phyloP scores from a whole-genome alignment of 2,113 vertebrate genomes.

The Pipra filicauda region DNA sequence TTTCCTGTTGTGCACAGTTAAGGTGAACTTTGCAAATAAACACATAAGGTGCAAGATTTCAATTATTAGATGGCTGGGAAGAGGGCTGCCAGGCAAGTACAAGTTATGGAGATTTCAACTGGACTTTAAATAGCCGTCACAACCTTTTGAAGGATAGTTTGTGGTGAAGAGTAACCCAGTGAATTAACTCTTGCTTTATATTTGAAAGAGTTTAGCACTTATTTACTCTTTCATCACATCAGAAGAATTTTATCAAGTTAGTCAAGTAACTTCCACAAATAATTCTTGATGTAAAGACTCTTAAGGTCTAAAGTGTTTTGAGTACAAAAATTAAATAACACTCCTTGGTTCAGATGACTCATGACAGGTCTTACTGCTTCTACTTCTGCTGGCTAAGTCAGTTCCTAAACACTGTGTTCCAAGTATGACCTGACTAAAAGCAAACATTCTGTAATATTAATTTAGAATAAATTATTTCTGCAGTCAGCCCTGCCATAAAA shows the following conservation, averaged over 20 bases:
- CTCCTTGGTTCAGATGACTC: not conserved
- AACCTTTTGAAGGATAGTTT: not conserved
- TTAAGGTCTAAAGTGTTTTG: not conserved
- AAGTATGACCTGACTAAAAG: not conserved
- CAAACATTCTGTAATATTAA: not conserved
- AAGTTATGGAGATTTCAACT: not conserved
- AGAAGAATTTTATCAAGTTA: not conserved
- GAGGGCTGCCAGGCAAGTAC: not conserved
- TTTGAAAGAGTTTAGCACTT: not conserved
- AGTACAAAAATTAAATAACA: not conserved
- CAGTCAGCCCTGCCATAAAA: not conserved
- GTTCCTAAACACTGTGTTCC: not conserved
- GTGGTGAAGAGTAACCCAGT: not conserved
- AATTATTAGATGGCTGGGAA: not conserved
- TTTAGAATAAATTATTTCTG: constrained; percentile 11
- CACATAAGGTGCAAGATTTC: not conserved
- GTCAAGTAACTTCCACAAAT: not conserved
- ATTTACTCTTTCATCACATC: not conserved
- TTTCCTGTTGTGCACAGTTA: not conserved
- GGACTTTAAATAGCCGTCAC: not conserved
- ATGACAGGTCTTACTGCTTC: not conserved
- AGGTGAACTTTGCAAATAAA: not conserved
- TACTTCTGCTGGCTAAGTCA: not conserved
- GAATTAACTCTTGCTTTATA: not conserved
- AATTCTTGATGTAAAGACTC: not conserved